Evolutionary conservation across 2,888 invertebrate species (phyloP), one percentile per base, ranked within the genome.

Genomic region (Polymixis flavicincta): DNA sequence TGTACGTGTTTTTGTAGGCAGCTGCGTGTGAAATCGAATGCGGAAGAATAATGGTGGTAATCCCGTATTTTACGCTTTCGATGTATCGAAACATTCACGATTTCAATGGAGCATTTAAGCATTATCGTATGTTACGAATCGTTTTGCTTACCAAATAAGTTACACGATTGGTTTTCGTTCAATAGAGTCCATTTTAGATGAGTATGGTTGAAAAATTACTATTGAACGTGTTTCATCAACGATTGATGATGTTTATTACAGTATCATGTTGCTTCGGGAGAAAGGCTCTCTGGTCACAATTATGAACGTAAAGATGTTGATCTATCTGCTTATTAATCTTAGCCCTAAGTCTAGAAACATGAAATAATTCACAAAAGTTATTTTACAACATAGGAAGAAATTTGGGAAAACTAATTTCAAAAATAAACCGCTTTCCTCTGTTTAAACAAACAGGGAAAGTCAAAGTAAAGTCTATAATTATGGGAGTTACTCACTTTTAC

Each of bases 31-130:
- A 81, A 83, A 83, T 85, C 71, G 82, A 70, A 73, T 71, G 61
- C 28, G 71, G 60, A 71, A 76, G 72, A 85, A n/a, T 66, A 67
- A 85, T 88, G 87, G 84, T 82, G 80, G 83, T 86, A 87, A 86
- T 74, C 61, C 52, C 68, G 72, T 81, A 74, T 82, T 83, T 81
- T 69, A 64, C 57, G 71, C 45, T 52, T 57, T 37, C 69, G 37
- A 84, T 80, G 28, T 82, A 69, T 82, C 69, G 81, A 70, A 80
- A 75, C 63, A 67, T 82, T 80, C 64, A n/a, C 71, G 52, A 32
- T 75, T 80, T 80, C 67, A 79, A 76, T 76, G 68, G 82, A 76
- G 19, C 82, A 68, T 71, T 72, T 78, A 79, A 65, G 25, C 64
- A 52, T 69, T 82, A 74, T 66, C 42, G 63, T 48, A 54, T 75